A percentile compares a stretch with the other conserved stretches of the same genome.
Evolutionary conservation across 30 jellyfish, hydroid and myxozoan genomes (phyloP).

Genomic region (Phacellophora camtschatica): DNA sequence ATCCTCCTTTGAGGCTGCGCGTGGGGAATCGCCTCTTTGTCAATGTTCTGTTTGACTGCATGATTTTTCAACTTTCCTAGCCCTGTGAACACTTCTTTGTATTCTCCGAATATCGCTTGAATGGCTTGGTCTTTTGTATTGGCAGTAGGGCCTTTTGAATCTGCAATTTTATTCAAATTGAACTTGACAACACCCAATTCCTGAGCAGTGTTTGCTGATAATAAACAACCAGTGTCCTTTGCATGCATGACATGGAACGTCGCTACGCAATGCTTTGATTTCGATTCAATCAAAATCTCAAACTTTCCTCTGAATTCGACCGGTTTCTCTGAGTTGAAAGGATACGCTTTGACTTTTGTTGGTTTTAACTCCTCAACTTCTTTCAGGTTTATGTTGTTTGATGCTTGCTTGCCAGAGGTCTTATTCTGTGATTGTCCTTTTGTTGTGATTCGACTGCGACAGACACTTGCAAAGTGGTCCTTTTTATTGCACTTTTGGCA

Average conservation of each 20-base stretch:
- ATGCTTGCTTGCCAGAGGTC: neutral
- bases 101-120: too few species aligned
- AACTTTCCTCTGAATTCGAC: neutral
- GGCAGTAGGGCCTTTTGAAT: neutral
- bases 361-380: neutral
- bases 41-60: too few species aligned
- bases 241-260: neutral
- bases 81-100: too few species aligned
- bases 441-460: neutral
- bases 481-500: constrained; percentile 5
- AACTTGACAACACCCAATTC: neutral
- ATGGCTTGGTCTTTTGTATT: neutral
- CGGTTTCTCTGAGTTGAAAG: neutral
- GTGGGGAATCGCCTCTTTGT: too few species aligned
- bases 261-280: neutral
- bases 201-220: neutral
- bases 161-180: constrained; percentile 4
- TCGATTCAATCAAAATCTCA: neutral
- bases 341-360: neutral
- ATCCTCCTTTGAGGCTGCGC: too few species aligned
- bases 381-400: neutral
- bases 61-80: too few species aligned
- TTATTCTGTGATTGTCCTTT: neutral
- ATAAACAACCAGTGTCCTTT: neutral
- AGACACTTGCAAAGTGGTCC: constrained; percentile 12